A percentile compares a stretch with the other conserved stretches of the same genome.
phyloP scores from a whole-genome alignment of 2,888 invertebrate genomes.

The Mesopsocus fuscifrons region DNA sequence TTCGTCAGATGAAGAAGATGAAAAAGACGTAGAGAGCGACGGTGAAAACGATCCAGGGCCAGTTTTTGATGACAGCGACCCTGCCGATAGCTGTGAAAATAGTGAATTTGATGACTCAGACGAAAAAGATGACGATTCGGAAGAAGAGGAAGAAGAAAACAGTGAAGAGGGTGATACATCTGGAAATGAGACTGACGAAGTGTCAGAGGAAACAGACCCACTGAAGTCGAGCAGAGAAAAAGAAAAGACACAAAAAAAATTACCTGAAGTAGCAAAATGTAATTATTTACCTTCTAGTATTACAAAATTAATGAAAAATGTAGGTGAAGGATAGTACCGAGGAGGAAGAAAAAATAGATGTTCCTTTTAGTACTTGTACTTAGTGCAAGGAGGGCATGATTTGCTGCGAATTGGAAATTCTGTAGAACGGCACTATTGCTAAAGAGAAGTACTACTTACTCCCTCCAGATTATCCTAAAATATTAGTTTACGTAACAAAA shows the following conservation, averaged over 20 bases:
- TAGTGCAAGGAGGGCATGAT: too few species aligned
- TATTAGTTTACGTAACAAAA: too few species aligned
- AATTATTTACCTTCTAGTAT: conserved; percentile 24
- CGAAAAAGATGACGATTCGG: conserved; percentile 11
- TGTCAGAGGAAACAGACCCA: conserved; percentile 13
- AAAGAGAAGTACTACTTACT: too few species aligned
- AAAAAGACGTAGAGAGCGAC: conserved; percentile 30
- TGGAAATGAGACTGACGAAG: not conserved
- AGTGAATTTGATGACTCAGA: conserved; percentile 20
- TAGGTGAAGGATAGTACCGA: conserved; percentile 15
- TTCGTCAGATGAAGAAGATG: conserved; percentile 25
- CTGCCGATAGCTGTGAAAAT: conserved; percentile 22
- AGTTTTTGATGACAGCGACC: conserved; percentile 24
- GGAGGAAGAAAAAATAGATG: conserved; percentile 20
- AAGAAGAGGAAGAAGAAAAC: conserved; percentile 16
- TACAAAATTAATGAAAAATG: conserved; percentile 28
- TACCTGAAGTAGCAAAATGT: conserved; percentile 12
- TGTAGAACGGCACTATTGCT: too few species aligned
- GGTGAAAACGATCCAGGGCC: conserved; percentile 25
- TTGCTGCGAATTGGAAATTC: too few species aligned
- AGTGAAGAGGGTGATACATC: conserved; percentile 23
- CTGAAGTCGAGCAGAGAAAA: conserved; percentile 12
- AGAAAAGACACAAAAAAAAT: conserved; percentile 10
- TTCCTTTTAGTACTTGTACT: too few species aligned
- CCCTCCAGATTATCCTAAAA: too few species aligned